Conservation (phyloP, 2,888 invertebrate species). For the Mesoligia furuncula region DNA sequence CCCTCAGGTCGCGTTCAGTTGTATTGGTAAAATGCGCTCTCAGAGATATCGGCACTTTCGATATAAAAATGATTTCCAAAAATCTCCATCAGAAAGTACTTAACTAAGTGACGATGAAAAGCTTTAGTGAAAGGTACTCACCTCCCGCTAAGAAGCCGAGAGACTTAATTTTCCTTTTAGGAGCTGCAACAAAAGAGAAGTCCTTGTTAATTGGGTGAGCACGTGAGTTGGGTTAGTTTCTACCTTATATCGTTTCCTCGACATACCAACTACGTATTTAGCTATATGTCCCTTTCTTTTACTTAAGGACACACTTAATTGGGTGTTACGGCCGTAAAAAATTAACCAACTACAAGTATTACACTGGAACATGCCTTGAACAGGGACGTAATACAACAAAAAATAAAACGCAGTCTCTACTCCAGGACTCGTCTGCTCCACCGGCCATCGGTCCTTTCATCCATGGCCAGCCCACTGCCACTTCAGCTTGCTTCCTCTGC, state of each 20-base stretch:
- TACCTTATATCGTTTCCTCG: background rate
- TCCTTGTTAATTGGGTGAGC: constrained; percentile 56
- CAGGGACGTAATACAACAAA: background rate
- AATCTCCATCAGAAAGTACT: background rate
- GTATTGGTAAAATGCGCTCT: background rate
- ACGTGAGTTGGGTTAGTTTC: constrained; percentile 49
- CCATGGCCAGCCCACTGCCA: background rate
- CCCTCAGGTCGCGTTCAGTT: background rate
- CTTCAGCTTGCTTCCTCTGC: background rate
- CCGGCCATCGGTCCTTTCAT: no score
- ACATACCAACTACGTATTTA: constrained; percentile 9
- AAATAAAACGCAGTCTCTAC: background rate
- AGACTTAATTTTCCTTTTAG: constrained; percentile 71
- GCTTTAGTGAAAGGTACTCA: constrained; percentile 59
- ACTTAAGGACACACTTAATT: constrained; percentile 28
- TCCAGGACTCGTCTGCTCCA: background rate
- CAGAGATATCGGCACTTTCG: background rate
- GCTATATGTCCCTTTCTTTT: constrained; percentile 11
- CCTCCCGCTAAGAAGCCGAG: constrained; percentile 74
- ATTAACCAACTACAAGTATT: background rate
- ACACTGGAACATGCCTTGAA: background rate
- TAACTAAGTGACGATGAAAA: background rate
- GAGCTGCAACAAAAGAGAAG: constrained; percentile 71
- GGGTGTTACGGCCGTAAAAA: background rate
- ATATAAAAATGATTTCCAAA: background rate